Conservation (phyloP, 2,888 invertebrate genomes). For the Drosophila aldrichi region DNA sequence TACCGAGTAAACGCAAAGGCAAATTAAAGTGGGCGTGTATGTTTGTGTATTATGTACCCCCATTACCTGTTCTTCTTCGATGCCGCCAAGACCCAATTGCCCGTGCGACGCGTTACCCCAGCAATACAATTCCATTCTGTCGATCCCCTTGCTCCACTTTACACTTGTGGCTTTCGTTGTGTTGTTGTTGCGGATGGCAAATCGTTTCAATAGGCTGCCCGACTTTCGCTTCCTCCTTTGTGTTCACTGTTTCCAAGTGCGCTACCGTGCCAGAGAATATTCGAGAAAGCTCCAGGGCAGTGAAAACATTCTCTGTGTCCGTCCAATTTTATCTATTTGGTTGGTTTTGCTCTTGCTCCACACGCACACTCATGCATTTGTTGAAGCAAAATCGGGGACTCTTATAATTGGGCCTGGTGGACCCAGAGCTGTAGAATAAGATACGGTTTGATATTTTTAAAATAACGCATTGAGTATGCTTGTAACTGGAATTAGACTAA, state of each 20-base stretch:
- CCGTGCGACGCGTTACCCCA: slow-evolving; percentile 93
- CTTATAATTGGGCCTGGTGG: slow-evolving; percentile 6
- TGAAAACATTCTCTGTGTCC: slow-evolving; percentile 34
- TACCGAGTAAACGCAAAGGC: slow-evolving; percentile 69
- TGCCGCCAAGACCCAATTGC: slow-evolving; percentile 91
- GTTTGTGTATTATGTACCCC: background rate
- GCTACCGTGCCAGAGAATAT: slow-evolving; percentile 42
- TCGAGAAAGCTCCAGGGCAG: slow-evolving; percentile 51
- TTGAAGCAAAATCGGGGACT: background rate
- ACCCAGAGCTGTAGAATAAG: background rate
- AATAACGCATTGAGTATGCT: slow-evolving; percentile 21
- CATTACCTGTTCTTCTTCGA: slow-evolving; percentile 89
- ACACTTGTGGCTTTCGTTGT: background rate
- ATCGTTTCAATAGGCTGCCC: slow-evolving; percentile 1
- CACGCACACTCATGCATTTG: slow-evolving; percentile 44
- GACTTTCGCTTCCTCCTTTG: background rate
- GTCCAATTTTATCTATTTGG: slow-evolving; percentile 17
- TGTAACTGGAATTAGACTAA: slow-evolving; percentile 34
- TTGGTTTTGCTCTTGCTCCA: slow-evolving; percentile 14
- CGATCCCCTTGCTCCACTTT: background rate
- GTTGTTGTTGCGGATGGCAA: slow-evolving; percentile 5
- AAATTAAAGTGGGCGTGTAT: background rate
- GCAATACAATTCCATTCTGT: slow-evolving; percentile 87
- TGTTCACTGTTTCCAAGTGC: slow-evolving; percentile 11
- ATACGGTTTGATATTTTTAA: background rate